phyloP scores from a whole-genome alignment of 2,797 vertebrate species.

The Pseudocheirus occidentalis region DNA sequence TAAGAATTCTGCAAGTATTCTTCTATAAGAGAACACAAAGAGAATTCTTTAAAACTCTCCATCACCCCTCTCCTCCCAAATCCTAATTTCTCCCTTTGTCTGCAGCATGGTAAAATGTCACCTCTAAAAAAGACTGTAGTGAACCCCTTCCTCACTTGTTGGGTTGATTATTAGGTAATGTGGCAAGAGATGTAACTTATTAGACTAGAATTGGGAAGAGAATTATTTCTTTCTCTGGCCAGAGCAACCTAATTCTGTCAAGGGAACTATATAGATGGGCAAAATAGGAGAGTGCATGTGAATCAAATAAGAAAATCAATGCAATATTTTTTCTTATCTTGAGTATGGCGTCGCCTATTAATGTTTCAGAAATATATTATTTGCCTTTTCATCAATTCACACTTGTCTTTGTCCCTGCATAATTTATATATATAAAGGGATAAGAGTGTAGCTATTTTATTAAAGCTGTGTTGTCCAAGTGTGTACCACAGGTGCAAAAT shows the following conservation, averaged over 20 bases:
- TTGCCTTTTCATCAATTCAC: slow-evolving; percentile 84
- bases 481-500: slow-evolving; percentile 87
- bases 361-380: slow-evolving; percentile 86
- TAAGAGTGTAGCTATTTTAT: slow-evolving; percentile 85
- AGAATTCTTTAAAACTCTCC: background rate
- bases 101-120: background rate
- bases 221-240: slow-evolving; percentile 69
- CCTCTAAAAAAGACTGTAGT: background rate
- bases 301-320: slow-evolving; percentile 83
- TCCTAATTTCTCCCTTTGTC: background rate
- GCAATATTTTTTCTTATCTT: slow-evolving; percentile 67
- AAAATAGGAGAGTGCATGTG: slow-evolving; percentile 74
- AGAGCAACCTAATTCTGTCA: slow-evolving; percentile 75
- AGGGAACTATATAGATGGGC: slow-evolving; percentile 70
- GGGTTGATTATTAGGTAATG: slow-evolving; percentile 65
- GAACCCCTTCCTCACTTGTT: slow-evolving; percentile 30
- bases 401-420: slow-evolving; percentile 83
- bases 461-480: slow-evolving; percentile 85
- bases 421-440: slow-evolving; percentile 83
- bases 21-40: background rate
- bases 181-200: slow-evolving; percentile 50
- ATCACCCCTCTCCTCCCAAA: background rate
- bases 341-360: slow-evolving; percentile 81
- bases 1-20: background rate
- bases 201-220: slow-evolving; percentile 68